Conservation (phyloP, 2,888 invertebrate genomes). For the Cactoblastis cactorum region DNA sequence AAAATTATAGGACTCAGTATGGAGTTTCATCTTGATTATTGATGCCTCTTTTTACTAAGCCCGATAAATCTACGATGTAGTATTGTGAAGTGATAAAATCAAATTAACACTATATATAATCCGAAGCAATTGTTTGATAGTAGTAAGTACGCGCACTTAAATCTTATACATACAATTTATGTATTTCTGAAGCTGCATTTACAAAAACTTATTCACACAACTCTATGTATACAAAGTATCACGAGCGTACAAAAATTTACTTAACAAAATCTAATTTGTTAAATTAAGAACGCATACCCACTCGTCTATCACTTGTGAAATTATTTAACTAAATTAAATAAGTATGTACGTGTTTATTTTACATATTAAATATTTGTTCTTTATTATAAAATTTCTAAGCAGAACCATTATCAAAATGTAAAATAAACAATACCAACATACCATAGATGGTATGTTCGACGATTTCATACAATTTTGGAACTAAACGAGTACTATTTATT, state of each 20-base stretch:
- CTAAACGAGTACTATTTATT: background rate
- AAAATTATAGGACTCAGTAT: background rate
- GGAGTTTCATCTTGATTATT: too few relatives aligned
- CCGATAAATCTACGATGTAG: background rate
- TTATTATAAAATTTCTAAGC: background rate
- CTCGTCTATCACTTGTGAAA: slow-evolving; percentile 2
- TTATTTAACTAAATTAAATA: slow-evolving; percentile 1
- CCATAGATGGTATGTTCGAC: background rate
- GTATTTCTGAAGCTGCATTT: background rate
- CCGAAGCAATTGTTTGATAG: background rate
- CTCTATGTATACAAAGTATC: slow-evolving; percentile 2
- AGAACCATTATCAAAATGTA: background rate
- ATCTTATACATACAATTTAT: background rate
- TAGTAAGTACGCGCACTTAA: background rate
- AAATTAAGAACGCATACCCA: slow-evolving; percentile 2
- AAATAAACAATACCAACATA: slow-evolving; percentile 1
- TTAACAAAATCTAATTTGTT: background rate
- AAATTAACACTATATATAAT: background rate
- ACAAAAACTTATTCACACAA: background rate
- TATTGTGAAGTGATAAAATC: background rate
- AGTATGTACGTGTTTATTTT: slow-evolving; percentile 2
- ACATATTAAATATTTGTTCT: background rate
- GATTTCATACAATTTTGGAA: background rate
- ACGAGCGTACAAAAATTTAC: slow-evolving; percentile 4
- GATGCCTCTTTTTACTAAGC: background rate